Evolutionary conservation across 2,113 vertebrate genomes (phyloP).

Genomic region (Pseudonaja textilis): DNA sequence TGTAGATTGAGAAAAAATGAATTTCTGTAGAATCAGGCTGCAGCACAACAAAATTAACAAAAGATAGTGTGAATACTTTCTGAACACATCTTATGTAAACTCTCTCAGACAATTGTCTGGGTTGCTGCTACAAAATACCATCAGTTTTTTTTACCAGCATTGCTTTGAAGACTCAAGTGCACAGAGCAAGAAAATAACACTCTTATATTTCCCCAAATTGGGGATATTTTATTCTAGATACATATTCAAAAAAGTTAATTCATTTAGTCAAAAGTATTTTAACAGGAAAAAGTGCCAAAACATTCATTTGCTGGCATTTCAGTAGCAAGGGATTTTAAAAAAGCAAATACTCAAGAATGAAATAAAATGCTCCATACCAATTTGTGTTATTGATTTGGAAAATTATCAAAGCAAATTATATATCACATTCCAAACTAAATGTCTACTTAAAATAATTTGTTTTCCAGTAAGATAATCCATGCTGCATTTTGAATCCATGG

Average conservation of each 20-base stretch:
- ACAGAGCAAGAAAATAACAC: slow-evolving; percentile 54
- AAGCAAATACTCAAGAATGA: slow-evolving; percentile 31
- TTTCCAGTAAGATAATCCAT: slow-evolving; percentile 42
- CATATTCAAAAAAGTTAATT: slow-evolving; percentile 53
- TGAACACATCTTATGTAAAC: slow-evolving; percentile 5
- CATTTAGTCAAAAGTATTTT: slow-evolving; percentile 59
- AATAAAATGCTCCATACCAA: slow-evolving; percentile 37
- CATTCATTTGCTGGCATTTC: slow-evolving; percentile 45
- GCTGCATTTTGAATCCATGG: slow-evolving; percentile 46
- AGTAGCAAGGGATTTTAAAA: slow-evolving; percentile 45
- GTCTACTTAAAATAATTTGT: slow-evolving; percentile 33
- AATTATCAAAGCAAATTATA: slow-evolving; percentile 35
- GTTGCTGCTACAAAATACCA: slow-evolving; percentile 52
- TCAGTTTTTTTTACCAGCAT: slow-evolving; percentile 41
- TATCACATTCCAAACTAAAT: slow-evolving; percentile 25
- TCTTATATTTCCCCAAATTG: slow-evolving; percentile 60
- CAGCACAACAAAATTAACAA: background rate
- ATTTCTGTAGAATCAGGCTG: background rate
- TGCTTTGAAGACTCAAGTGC: slow-evolving; percentile 60
- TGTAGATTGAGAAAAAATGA: background rate
- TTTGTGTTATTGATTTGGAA: slow-evolving; percentile 43
- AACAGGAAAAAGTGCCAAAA: slow-evolving; percentile 52
- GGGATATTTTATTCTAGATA: slow-evolving; percentile 55
- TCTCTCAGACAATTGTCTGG: slow-evolving; percentile 38
- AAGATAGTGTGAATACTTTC: background rate